These are phyloP conservation scores for Scaptomyza hsui DNA, from an alignment of 1,140 invertebrate species.

Conservation along the genomic window DNA sequence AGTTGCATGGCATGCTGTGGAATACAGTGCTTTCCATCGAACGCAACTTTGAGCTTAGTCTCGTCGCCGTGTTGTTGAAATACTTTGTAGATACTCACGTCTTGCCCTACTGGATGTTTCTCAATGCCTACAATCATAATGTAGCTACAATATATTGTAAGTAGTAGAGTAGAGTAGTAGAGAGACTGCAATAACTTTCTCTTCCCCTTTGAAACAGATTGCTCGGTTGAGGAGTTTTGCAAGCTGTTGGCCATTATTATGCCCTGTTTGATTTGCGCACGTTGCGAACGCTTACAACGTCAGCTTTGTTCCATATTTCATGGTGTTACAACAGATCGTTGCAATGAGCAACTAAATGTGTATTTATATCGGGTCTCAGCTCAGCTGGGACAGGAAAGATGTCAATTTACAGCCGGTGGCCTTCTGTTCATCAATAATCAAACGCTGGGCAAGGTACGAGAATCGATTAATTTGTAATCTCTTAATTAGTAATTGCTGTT, in stretches of 20 bases:
- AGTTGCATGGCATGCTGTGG: constrained; percentile 48
- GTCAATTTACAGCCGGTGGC: constrained; percentile 55
- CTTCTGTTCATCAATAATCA: constrained; percentile 53
- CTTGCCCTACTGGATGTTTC: constrained; percentile 55
- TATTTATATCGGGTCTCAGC: constrained; percentile 25
- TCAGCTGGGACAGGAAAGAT: constrained; percentile 60
- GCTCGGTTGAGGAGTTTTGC: constrained; percentile 28
- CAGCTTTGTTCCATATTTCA: constrained; percentile 43
- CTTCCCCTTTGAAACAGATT: constrained; percentile 28
- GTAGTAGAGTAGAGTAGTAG: too few species aligned
- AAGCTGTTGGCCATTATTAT: constrained; percentile 51
- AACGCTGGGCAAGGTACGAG: constrained; percentile 53
- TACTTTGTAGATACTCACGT: constrained; percentile 43
- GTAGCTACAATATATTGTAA: constrained; percentile 12
- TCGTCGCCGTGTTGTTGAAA: constrained; percentile 38
- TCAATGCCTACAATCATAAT: constrained; percentile 10
- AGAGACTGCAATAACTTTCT: background rate
- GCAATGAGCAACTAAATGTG: constrained; percentile 42
- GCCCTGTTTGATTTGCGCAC: constrained; percentile 49
- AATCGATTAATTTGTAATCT: background rate
- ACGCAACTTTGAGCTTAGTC: constrained; percentile 41
- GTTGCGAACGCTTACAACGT: constrained; percentile 43
- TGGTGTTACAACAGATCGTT: constrained; percentile 36
- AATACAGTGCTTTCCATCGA: constrained; percentile 42
- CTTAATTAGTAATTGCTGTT: background rate